Evolutionary conservation across 2,113 vertebrate genomes (phyloP).

Genomic region (Grus americana): DNA sequence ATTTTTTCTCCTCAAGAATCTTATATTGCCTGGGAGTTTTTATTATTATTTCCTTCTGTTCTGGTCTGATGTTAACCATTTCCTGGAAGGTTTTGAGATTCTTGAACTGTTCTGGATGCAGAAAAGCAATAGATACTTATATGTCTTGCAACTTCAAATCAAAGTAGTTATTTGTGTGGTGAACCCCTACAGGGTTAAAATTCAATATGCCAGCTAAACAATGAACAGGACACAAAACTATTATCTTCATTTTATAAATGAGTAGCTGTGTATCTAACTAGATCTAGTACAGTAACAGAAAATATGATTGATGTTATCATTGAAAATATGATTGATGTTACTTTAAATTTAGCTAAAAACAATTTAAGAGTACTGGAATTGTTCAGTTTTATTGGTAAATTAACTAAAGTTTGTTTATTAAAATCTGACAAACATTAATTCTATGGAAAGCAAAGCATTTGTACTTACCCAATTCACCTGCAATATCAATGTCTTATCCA

Average conservation of each 20-base stretch:
- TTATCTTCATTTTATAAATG: not conserved
- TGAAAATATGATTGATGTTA: not conserved
- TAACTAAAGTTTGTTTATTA: not conserved
- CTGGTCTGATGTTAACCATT: not conserved
- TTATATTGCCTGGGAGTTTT: not conserved
- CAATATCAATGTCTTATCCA: not conserved
- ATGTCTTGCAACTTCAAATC: not conserved
- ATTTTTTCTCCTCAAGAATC: not conserved
- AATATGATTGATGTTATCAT: not conserved
- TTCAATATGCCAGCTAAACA: not conserved
- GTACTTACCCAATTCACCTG: not conserved
- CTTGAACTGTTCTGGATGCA: not conserved
- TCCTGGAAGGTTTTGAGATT: not conserved
- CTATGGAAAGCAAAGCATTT: not conserved
- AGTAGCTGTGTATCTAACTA: not conserved
- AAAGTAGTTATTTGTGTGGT: not conserved
- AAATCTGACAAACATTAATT: not conserved
- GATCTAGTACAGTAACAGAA: not conserved
- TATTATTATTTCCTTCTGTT: not conserved
- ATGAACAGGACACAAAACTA: not conserved
- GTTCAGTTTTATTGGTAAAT: not conserved
- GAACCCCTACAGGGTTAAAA: not conserved
- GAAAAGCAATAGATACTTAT: not conserved
- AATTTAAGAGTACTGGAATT: not conserved
- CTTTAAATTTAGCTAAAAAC: not conserved